Conservation (phyloP, 2,113 vertebrate species). For the Ifrita kowaldi region DNA sequence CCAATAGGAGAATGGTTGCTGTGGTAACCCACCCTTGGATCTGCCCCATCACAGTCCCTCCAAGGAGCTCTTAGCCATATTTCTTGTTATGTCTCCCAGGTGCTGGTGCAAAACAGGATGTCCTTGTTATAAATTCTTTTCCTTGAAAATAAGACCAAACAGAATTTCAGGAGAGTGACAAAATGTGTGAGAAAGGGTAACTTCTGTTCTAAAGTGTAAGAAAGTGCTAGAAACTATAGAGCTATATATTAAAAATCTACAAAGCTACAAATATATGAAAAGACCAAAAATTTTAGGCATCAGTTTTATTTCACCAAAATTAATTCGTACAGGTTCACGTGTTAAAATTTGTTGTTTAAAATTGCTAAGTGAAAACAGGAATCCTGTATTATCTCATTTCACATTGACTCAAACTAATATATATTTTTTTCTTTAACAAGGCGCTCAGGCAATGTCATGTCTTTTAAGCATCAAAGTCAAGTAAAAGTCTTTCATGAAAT, state of each 20-base stretch:
- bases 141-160: not conserved
- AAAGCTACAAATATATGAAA: not conserved
- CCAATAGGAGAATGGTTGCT: not conserved
- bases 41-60: not conserved
- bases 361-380: not conserved
- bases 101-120: not conserved
- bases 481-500: not conserved
- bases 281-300: not conserved
- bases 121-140: not conserved
- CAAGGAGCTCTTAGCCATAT: not conserved
- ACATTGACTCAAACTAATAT: not conserved
- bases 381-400: not conserved
- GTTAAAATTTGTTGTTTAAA: not conserved
- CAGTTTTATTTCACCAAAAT: not conserved
- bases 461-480: not conserved
- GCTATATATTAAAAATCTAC: not conserved
- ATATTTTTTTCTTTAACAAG: not conserved
- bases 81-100: not conserved
- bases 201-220: not conserved
- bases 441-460: not conserved
- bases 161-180: not conserved
- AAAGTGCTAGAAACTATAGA: not conserved
- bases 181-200: not conserved
- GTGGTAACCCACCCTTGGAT: not conserved
- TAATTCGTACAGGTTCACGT: rapidly evolving